Evolutionary conservation across 2,888 invertebrate genomes (phyloP).

Genomic region (Ennomos quercinarius): DNA sequence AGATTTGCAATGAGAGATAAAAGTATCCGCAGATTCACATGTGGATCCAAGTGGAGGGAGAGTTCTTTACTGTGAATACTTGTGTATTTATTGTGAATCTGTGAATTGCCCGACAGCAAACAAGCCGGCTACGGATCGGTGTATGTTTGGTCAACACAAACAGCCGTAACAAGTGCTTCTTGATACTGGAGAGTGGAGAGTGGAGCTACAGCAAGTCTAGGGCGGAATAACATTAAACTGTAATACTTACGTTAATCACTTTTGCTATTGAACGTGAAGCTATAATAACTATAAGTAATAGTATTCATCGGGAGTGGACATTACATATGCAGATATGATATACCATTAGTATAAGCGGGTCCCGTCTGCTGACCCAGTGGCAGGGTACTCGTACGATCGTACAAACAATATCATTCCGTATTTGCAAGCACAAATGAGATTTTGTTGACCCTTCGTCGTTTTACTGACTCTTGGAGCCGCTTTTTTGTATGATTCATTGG

Average conservation of each 20-base stretch:
- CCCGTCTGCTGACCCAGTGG: slow-evolving; percentile 35
- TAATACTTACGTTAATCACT: no score
- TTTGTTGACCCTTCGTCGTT: slow-evolving; percentile 17
- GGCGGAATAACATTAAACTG: no score
- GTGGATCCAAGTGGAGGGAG: no score
- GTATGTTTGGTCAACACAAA: slow-evolving; percentile 50
- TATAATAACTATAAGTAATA: no score
- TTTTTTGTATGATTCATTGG: slow-evolving; percentile 35
- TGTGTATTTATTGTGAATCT: slow-evolving; percentile 21
- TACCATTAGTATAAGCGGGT: neutral
- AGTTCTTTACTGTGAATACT: neutral
- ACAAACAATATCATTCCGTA: slow-evolving; percentile 40
- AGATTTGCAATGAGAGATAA: no score
- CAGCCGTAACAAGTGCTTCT: slow-evolving; percentile 39
- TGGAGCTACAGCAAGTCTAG: slow-evolving; percentile 1
- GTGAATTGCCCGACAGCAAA: slow-evolving; percentile 43
- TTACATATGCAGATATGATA: neutral
- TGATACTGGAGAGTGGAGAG: no score
- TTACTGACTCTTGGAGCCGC: slow-evolving; percentile 29
- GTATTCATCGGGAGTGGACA: no score
- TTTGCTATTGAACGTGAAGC: no score
- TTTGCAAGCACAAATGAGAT: slow-evolving; percentile 32
- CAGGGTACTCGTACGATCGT: slow-evolving; percentile 41
- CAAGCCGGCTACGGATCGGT: slow-evolving; percentile 34
- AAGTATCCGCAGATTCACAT: no score